Evolutionary conservation across 2,113 vertebrate genomes (phyloP), one percentile per base, ranked within the genome.

Genomic region (Corynorhinus townsendii): DNA sequence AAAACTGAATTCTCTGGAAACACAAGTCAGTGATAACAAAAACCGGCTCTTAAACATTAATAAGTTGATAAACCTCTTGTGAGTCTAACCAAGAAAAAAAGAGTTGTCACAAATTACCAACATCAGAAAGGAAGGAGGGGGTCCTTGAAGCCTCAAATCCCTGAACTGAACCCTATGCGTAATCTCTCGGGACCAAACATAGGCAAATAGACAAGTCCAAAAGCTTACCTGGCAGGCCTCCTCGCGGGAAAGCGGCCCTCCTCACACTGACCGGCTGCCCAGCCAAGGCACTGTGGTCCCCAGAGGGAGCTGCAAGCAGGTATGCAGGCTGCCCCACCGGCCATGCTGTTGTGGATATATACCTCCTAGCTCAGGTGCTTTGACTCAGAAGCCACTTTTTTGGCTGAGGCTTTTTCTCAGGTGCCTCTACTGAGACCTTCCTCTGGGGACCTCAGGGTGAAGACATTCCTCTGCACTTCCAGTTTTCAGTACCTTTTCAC

Each of bases 271-370:
- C 35, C 5, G 7, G 24, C 8, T 4, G 0, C 7, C 20, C 0
- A 11, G 26, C 3, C 49, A 56, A 1, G n/a, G 12, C n/a, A 22
- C 7, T n/a, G 12, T 4, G 11, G 19, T 10, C 8, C 62, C 54
- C 24, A 24, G 16, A 80, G 35, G n/a, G 16, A 64, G 24, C 11
- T 26, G 10, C 45, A 19, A 2, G 35, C 33, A 72, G 43, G 43
- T 1, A 19, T 1, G 1, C 43, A 45, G 15, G 4, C n/a, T n/a
- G 3, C n/a, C 28, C 17, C 1, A 4, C 1, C 1, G 10, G 26
- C 19, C 15, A 0, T 5, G 11, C 7, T 77, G 28, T 35, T 64
- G 22, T 4, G 6, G 6, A 15, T 10, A 11, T 11, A 19, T 20
- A 19, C 33, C 17, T 35, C 3, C 19, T 33, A 19, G 82, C 45